Percentiles rank a stretch among this genome's conserved stretches.
Conservation (phyloP, 2,797 vertebrate species). For the Coendou prehensilis region DNA sequence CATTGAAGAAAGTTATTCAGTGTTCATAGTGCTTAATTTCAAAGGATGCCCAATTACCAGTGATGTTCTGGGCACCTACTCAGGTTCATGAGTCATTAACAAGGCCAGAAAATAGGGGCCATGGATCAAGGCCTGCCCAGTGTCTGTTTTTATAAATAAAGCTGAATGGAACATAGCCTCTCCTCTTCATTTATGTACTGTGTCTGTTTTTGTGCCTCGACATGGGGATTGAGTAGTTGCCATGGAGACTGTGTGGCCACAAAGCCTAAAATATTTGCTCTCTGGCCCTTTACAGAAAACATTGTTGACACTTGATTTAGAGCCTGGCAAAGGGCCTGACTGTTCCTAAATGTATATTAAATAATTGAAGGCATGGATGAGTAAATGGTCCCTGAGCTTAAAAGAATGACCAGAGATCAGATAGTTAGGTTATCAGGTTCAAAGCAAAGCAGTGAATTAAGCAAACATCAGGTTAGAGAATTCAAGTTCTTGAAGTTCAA, state of each 20-base stretch:
- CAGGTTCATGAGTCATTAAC: background rate
- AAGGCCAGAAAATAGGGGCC: background rate
- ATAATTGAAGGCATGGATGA: background rate
- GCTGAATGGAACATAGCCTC: background rate
- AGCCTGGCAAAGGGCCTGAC: background rate
- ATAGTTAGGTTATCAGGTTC: background rate
- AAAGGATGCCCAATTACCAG: background rate
- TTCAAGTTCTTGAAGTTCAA: background rate
- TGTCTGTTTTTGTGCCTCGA: background rate
- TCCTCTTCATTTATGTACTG: background rate
- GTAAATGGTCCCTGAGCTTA: background rate
- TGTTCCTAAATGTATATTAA: background rate
- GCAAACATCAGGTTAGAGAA: background rate
- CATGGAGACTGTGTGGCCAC: background rate
- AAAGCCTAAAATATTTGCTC: background rate
- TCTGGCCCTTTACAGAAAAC: background rate
- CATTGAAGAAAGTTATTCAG: background rate
- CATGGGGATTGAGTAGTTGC: background rate
- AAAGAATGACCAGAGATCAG: background rate
- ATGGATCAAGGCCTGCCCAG: background rate
- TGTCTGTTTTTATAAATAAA: background rate
- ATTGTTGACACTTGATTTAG: background rate
- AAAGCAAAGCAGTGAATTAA: background rate
- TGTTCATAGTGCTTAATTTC: background rate
- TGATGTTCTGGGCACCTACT: background rate